Base-by-base conservation (phyloP, 2,888 invertebrate species). In the Alcis repandata region DNA sequence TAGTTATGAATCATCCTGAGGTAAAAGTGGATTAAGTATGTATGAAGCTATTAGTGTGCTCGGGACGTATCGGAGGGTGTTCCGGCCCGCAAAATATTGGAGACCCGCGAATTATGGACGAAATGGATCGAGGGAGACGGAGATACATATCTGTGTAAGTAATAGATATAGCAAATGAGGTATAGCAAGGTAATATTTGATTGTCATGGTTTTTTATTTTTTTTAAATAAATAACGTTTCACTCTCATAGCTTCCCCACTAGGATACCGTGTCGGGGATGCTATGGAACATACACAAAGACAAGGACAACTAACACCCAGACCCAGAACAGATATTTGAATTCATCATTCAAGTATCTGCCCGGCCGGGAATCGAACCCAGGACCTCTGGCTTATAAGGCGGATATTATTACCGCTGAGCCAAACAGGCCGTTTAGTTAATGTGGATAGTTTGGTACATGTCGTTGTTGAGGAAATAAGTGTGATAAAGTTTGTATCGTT, bases 1-100 rank as follows among this genome's bases (percentile, higher is more conserved):
- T 53, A 53, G n/a, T 13, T 63, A 53, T 59, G 48, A 54, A 64
- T 49, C 52, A 56, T 40, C 51, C 40, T 17, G 36, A 67, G 62
- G 59, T 59, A 58, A 58, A 78, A 75, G 68, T 72, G 71, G 72
- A 77, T 82, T 79, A 80, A 75, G 73, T 75, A 82, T 82, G 79
- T 76, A 82, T 80, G 76, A 81, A 72, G 67, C 71, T 76, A 79
- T 82, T 79, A 81, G 77, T 72, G 68, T 46, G 57, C 65, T 46
- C 20, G 56, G 43, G 65, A 56, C 66, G 62, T 67, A 70, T 70
- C 58, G 67, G 58, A 67, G 67, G 63, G 62, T 57, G 60, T 69
- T 49, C 59, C 66, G 59, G 65, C 56, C 56, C 67, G 54, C 62
- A 56, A 64, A 61, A 68, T 70, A 68, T 70, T 54, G 59, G 60